Evolutionary conservation across 2,888 invertebrate genomes (phyloP).

Genomic region (Acleris literana): DNA sequence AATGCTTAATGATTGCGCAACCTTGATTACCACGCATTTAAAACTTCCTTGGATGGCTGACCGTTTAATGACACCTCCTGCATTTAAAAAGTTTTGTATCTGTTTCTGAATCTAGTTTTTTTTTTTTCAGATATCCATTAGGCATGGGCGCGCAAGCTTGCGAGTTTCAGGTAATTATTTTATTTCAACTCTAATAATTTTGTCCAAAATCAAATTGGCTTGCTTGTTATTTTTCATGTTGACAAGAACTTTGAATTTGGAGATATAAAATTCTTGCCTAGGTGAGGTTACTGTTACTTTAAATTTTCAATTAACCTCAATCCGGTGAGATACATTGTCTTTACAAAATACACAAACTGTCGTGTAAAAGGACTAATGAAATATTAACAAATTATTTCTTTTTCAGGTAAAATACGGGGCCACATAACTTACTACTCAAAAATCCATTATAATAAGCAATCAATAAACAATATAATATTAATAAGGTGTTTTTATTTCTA

Average conservation of each 20-base stretch:
- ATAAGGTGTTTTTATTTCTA: no score
- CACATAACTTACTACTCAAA: no score
- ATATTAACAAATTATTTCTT: background rate
- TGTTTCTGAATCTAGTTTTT: background rate
- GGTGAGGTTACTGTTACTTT: constrained; percentile 75
- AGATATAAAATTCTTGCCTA: constrained; percentile 67
- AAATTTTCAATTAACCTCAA: constrained; percentile 74
- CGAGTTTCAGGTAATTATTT: constrained; percentile 36
- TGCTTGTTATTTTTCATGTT: constrained; percentile 55
- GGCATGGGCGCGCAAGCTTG: background rate
- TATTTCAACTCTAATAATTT: background rate
- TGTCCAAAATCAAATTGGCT: constrained; percentile 52
- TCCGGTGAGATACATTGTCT: constrained; percentile 74
- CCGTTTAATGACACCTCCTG: background rate
- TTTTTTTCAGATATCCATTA: constrained; percentile 16
- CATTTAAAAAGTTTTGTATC: background rate
- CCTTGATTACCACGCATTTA: constrained; percentile 82
- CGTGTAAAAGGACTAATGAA: background rate
- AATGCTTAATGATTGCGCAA: constrained; percentile 80
- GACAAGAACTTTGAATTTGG: constrained; percentile 65
- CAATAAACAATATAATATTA: no score
- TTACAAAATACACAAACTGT: background rate
- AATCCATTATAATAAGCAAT: no score
- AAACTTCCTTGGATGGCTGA: constrained; percentile 84
- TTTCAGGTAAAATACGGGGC: background rate